Evolutionary conservation across 2,888 invertebrate genomes (phyloP).

Genomic region (Microctonus brassicae): DNA sequence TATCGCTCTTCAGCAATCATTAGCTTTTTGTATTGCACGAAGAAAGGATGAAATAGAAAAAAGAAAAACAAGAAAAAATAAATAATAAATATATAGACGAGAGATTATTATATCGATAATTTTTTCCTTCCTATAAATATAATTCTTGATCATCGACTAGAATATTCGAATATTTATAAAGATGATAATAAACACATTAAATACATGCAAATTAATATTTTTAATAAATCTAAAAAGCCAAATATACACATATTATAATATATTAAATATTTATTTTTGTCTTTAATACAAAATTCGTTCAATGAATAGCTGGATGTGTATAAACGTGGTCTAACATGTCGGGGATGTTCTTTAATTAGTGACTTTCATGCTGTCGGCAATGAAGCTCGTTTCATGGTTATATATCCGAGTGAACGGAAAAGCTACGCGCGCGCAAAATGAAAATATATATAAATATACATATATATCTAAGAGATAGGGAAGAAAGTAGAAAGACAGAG

Average conservation of each 20-base stretch:
- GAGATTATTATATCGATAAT: too few species aligned
- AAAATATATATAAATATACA: constrained; percentile 14
- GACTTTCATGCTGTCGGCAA: constrained; percentile 40
- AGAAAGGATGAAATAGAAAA: not conserved
- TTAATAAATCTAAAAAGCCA: too few species aligned
- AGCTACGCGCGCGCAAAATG: constrained; percentile 23
- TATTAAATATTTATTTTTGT: too few species aligned
- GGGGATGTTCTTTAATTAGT: constrained; percentile 51
- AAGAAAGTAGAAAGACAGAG: constrained; percentile 33
- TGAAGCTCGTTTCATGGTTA: constrained; percentile 30
- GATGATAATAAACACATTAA: too few species aligned
- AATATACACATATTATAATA: too few species aligned
- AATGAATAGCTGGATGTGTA: not conserved
- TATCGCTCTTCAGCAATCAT: not conserved
- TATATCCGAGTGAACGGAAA: constrained; percentile 18
- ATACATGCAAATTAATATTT: too few species aligned
- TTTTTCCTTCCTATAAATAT: constrained; percentile 27
- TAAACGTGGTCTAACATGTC: not conserved
- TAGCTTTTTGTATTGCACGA: not conserved
- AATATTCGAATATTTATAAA: too few species aligned
- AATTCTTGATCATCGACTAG: too few species aligned
- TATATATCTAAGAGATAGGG: constrained; percentile 20
- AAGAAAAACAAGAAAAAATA: too few species aligned
- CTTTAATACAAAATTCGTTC: too few species aligned
- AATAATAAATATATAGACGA: too few species aligned